Conservation (phyloP, 2,797 vertebrate genomes). For the Bothrops alternatus region DNA sequence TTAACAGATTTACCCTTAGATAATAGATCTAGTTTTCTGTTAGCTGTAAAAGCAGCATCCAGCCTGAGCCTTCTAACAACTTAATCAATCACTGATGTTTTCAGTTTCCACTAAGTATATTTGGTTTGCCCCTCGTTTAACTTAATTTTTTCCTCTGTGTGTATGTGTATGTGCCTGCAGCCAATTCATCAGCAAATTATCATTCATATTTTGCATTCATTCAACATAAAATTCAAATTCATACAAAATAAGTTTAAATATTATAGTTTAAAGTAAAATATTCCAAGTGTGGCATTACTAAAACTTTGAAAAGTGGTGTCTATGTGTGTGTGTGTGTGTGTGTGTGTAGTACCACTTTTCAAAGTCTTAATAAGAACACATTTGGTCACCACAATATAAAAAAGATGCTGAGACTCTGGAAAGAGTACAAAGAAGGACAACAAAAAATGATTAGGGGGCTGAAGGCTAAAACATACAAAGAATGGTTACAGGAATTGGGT, state of each 20-base stretch:
- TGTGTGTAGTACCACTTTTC: background rate
- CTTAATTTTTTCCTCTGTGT: slow-evolving; percentile 34
- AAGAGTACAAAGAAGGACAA: background rate
- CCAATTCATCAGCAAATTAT: slow-evolving; percentile 45
- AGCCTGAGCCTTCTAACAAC: slow-evolving; percentile 22
- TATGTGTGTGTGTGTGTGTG: no score
- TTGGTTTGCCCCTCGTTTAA: slow-evolving; percentile 12
- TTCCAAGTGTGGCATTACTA: no score
- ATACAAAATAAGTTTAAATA: background rate
- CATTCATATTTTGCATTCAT: slow-evolving; percentile 41
- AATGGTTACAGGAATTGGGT: no score
- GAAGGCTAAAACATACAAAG: no score
- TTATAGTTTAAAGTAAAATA: background rate
- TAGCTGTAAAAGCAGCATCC: slow-evolving; percentile 26
- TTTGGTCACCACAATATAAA: background rate
- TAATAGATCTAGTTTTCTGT: slow-evolving; percentile 34
- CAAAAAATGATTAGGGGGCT: background rate
- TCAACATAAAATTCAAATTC: background rate
- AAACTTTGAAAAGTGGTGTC: no score
- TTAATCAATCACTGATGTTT: slow-evolving; percentile 25
- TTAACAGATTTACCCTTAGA: slow-evolving; percentile 36
- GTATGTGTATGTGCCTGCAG: background rate
- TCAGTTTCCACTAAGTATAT: slow-evolving; percentile 34
- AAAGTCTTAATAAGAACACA: background rate
- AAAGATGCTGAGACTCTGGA: background rate